Percentiles rank a stretch among this genome's conserved stretches.
Conservation (phyloP, 2,797 vertebrate genomes). For the Chloroceryle inda region DNA sequence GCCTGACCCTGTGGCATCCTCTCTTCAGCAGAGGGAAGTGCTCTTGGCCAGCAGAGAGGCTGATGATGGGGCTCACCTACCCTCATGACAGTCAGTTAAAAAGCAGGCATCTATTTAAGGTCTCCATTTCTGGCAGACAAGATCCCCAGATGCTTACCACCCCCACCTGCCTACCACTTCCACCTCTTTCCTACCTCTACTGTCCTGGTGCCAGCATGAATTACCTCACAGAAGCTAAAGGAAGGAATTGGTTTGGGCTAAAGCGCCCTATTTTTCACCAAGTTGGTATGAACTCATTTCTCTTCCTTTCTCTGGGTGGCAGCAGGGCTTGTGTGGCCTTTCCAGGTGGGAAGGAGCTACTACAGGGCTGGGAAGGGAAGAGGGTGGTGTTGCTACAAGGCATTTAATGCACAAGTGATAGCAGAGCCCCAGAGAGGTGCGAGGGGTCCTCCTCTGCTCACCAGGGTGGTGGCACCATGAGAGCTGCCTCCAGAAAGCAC, state of each 20-base stretch:
- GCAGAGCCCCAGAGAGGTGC: fast-evolving
- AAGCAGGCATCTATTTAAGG: neutral
- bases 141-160: neutral
- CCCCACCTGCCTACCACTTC: too few species aligned
- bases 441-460: neutral
- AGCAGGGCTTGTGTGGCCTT: fast-evolving
- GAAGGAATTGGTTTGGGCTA: neutral
- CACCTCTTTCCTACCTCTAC: neutral
- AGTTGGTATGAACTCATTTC: neutral
- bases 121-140: neutral
- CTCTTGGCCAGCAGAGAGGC: neutral
- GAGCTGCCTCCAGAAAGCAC: neutral
- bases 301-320: fast-evolving
- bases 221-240: neutral
- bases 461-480: neutral
- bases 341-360: neutral
- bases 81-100: neutral
- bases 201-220: fast-evolving
- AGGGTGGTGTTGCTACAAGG: neutral
- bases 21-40: neutral
- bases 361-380: neutral
- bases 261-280: fast-evolving
- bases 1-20: fast-evolving
- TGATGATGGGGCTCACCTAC: neutral
- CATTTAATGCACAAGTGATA: fast-evolving